A percentile compares a stretch with the other conserved stretches of the same genome.
phyloP scores from a whole-genome alignment of 2,797 vertebrate species.

The Esox masquinongy region DNA sequence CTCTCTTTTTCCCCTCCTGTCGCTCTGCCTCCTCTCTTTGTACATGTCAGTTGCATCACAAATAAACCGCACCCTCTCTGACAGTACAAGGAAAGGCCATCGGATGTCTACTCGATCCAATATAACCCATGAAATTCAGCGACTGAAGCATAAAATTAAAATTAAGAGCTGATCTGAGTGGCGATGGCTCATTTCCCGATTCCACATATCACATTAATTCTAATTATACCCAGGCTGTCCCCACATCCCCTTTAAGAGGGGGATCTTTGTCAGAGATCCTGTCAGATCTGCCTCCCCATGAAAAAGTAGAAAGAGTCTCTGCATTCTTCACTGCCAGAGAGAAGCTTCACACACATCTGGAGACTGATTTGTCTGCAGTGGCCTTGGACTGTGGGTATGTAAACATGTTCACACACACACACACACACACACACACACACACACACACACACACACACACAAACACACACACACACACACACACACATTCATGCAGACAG shows the following conservation, averaged over 20 bases:
- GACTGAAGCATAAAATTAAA: conserved; percentile 72
- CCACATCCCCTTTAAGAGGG: conserved; percentile 56
- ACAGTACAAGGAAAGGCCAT: conserved; percentile 55
- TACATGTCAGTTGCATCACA: conserved; percentile 26
- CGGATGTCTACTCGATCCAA: conserved; percentile 58
- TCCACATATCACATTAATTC: conserved; percentile 68
- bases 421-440: neutral
- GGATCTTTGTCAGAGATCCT: conserved; percentile 40
- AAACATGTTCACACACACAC: conserved; percentile 2
- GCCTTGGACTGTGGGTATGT: conserved; percentile 4
- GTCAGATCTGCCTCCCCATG: conserved; percentile 62
- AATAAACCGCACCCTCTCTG: conserved; percentile 50
- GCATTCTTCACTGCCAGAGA: conserved; percentile 70
- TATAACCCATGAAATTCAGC: conserved; percentile 67
- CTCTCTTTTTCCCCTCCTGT: neutral
- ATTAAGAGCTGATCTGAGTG: conserved; percentile 70
- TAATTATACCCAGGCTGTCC: conserved; percentile 70
- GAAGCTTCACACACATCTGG: conserved; percentile 64
- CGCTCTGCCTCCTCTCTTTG: neutral
- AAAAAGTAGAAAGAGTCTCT: conserved; percentile 61
- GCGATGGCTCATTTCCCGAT: conserved; percentile 74
- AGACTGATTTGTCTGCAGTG: conserved; percentile 52
- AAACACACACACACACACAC: too few species aligned
- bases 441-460: neutral
- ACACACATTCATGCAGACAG: neutral